Evolutionary conservation across 1,140 invertebrate genomes (phyloP).

Genomic region (Zaprionus inermis): DNA sequence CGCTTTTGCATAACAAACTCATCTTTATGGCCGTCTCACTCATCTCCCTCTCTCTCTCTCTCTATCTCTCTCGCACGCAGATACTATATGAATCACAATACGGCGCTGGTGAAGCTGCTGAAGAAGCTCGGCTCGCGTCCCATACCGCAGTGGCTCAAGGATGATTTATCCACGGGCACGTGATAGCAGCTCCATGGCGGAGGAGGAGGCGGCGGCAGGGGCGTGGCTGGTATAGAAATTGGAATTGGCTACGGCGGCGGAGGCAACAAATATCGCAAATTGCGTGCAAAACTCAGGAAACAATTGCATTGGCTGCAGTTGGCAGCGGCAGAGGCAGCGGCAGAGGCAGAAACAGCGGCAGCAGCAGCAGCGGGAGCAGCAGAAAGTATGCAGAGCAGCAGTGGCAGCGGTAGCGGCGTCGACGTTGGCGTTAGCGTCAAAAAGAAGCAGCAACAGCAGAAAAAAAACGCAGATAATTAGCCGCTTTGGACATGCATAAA

Average conservation of each 20-base stretch:
- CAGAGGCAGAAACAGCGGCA: conserved; percentile 18
- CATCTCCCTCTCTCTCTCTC: conserved; percentile 14
- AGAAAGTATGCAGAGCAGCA: conserved; percentile 36
- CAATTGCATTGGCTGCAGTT: conserved; percentile 74
- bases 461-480: conserved; percentile 55
- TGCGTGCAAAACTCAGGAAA: conserved; percentile 81
- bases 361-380: conserved; percentile 13
- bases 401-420: conserved; percentile 5
- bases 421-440: too few species aligned
- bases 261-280: conserved; percentile 74
- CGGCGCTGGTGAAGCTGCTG: conserved; percentile 95
- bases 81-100: conserved; percentile 97
- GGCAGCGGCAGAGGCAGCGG: conserved; percentile 27
- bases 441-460: conserved; percentile 4
- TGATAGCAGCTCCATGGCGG: conserved; percentile 74
- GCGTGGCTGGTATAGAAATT: conserved; percentile 18
- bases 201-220: conserved; percentile 9
- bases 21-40: conserved; percentile 11
- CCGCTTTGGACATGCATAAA: conserved; percentile 69
- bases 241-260: conserved; percentile 42
- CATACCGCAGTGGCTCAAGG: conserved; percentile 96
- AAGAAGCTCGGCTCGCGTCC: conserved; percentile 91
- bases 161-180: conserved; percentile 89
- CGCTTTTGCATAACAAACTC: conserved; percentile 1
- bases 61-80: conserved; percentile 65